Evolutionary conservation across 2,113 vertebrate genomes (phyloP), one percentile per base, ranked within the genome.

Genomic region (Circaetus gallicus): DNA sequence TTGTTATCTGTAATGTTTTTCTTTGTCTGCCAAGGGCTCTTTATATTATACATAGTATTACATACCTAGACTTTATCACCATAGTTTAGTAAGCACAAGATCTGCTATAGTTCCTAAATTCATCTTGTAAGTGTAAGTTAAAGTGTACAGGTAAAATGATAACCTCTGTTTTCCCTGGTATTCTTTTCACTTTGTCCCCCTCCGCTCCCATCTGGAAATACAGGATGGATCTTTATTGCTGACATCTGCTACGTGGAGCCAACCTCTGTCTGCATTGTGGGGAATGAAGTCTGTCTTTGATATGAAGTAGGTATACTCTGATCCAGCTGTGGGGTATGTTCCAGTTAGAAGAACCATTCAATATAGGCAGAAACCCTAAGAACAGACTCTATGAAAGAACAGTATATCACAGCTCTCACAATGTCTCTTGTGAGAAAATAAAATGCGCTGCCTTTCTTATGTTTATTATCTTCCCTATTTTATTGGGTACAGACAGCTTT

Each of bases 241-340:
- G 96, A 99, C 99, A 4, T 99, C 99, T 42, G 99, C 99, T 87
- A 99, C 99, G 0, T 99, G 99, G 99, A 99, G 99, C 97, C 99
- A 99, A 89, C 99, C 99, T 52, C 97, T 99, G 74, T 99, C 99
- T 95, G 99, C 99, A 6, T 98, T 99, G 84, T 99, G 99, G 99
- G 99, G 99, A 85, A 99, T 99, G 99, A 99, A 99, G 93, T 99
- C 99, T 28, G 99, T 99, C 92, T 99, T 99, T 98, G 99, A 99
- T 97, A 99, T 99, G 99, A 99, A 99, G 99, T 99, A 98, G 97
- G 99, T 98, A 84, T 82, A 71, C 34, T 61, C n/a, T 92, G 43
- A 36, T 82, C 62, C 45, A 62, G 21, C 16, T 72, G 56, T 36
- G 43, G 65, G 38, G 1, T 81, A 8, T 69, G 31, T 36, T 78